These are phyloP conservation scores for Apis dorsata DNA, from an alignment of 1,140 invertebrate species.

Conservation along the genomic window DNA sequence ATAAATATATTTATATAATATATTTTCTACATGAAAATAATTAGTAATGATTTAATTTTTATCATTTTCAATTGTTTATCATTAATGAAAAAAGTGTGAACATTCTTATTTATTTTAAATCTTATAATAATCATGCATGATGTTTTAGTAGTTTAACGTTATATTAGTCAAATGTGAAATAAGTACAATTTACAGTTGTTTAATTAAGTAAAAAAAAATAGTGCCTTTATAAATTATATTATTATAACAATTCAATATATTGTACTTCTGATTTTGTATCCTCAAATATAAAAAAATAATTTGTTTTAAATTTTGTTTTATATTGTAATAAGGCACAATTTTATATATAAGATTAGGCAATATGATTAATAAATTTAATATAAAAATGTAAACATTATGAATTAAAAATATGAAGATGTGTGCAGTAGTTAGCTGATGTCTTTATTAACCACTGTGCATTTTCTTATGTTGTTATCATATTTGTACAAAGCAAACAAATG, in stretches of 20 bases:
- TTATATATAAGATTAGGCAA: conserved; percentile 15
- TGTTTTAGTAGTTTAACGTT: conserved; percentile 4
- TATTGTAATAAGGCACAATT: conserved; percentile 6
- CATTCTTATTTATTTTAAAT: conserved; percentile 33
- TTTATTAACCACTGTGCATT: conserved; percentile 65
- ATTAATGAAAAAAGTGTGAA: background rate
- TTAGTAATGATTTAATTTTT: conserved; percentile 5
- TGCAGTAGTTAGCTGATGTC: conserved; percentile 58
- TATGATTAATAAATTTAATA: conserved; percentile 11
- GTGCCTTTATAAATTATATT: conserved; percentile 4
- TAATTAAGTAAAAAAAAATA: background rate
- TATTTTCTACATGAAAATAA: background rate
- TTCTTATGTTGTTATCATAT: conserved; percentile 53
- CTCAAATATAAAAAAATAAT: conserved; percentile 19
- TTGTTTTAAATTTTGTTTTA: background rate
- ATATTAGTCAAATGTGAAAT: conserved; percentile 7
- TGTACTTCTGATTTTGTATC: background rate
- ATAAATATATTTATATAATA: too few species aligned
- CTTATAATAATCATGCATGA: background rate
- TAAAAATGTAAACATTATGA: conserved; percentile 38
- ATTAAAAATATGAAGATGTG: conserved; percentile 53
- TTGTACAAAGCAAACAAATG: conserved; percentile 65
- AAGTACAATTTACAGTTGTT: background rate
- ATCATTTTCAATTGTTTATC: background rate
- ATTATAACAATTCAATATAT: conserved; percentile 18